These are phyloP conservation scores for Syncerus caffer DNA, from an alignment of 2,797 vertebrate genomes.

Conservation along the genomic window DNA sequence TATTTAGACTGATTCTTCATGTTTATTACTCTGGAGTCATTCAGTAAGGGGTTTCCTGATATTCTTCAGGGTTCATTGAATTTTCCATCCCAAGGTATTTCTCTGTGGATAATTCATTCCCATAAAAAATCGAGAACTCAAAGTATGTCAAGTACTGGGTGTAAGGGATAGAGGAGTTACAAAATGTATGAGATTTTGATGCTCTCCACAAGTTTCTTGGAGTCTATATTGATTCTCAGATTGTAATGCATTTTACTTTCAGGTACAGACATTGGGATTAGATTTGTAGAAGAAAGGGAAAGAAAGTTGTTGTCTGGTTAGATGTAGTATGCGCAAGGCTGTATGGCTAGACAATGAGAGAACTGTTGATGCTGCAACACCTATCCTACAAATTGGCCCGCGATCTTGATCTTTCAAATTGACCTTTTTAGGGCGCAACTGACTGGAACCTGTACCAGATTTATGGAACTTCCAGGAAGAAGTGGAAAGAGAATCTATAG, in stretches of 20 bases:
- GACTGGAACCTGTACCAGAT: not conserved
- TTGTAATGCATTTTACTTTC: not conserved
- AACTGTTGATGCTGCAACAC: not conserved
- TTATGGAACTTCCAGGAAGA: not conserved
- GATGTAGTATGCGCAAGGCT: too few relatives aligned
- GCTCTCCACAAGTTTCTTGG: not conserved
- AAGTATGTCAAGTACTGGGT: not conserved
- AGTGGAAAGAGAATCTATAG: not conserved
- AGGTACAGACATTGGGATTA: not conserved
- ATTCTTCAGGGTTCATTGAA: not conserved
- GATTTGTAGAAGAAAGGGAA: not conserved
- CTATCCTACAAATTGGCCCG: fast-evolving
- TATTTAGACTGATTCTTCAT: not conserved
- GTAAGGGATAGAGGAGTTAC: not conserved
- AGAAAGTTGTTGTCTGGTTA: not conserved
- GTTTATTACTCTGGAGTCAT: not conserved
- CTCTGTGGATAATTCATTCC: not conserved
- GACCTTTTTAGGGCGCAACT: not conserved
- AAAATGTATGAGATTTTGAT: not conserved
- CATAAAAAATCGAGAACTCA: not conserved
- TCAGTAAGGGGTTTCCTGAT: not conserved
- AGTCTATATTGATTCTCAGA: not conserved
- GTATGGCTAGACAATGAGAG: not conserved
- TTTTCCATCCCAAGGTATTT: not conserved
- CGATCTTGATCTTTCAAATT: not conserved